These are phyloP conservation scores for Ptyas mucosa DNA, from an alignment of 2,113 vertebrate species.

Conservation along the genomic window DNA sequence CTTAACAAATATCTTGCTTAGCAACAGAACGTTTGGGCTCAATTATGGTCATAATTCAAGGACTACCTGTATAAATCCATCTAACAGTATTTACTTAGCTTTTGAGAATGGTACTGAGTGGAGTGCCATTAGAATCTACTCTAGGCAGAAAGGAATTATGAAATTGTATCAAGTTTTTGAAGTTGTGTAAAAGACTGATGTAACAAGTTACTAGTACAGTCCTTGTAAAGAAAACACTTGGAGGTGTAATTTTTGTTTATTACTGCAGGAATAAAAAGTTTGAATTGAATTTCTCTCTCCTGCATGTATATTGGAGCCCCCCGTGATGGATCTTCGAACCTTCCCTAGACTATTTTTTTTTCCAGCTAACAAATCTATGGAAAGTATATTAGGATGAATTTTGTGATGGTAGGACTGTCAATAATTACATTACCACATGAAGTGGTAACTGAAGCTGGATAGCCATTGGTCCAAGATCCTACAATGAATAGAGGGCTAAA, in stretches of 20 bases:
- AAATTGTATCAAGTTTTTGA: neutral
- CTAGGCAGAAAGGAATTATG: neutral
- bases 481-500: neutral
- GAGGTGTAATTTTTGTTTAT: neutral
- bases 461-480: neutral
- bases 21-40: neutral
- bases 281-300: neutral
- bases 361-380: neutral
- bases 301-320: neutral
- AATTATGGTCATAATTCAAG: neutral
- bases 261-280: neutral
- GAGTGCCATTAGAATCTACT: neutral
- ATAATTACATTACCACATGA: neutral
- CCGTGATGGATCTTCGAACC: neutral
- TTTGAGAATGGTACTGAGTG: neutral
- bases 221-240: neutral
- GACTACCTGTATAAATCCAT: neutral
- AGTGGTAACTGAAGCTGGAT: neutral
- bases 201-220: neutral
- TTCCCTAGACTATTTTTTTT: neutral
- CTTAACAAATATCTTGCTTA: neutral
- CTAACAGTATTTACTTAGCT: neutral
- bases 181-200: neutral
- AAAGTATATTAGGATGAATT: neutral
- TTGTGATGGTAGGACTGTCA: neutral